Conservation (phyloP, 2,797 vertebrate species). For the Neomorphus geoffroyi region DNA sequence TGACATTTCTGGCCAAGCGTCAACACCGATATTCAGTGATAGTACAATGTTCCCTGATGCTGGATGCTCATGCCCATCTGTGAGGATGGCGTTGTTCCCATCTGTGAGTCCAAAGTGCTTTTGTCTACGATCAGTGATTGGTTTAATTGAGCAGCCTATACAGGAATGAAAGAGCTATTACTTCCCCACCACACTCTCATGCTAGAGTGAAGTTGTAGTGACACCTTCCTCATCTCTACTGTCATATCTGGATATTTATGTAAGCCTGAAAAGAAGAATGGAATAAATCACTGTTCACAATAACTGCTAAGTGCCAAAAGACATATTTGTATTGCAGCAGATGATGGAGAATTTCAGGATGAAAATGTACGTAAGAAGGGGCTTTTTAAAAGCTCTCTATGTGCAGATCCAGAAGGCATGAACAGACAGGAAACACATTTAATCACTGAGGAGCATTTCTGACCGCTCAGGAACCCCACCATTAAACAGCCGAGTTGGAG, state of each 20-base stretch:
- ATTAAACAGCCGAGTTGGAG: not conserved
- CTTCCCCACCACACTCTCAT: not conserved
- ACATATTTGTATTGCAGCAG: not conserved
- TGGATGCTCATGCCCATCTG: constrained; percentile 41
- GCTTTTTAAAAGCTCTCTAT: not conserved
- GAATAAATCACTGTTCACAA: not conserved
- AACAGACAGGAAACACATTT: not conserved
- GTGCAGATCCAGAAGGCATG: not conserved
- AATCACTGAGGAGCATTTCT: not conserved
- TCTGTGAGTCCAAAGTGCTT: constrained; percentile 5
- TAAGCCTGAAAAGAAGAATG: not conserved
- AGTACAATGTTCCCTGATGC: constrained; percentile 20
- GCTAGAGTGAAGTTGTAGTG: constrained; percentile 1
- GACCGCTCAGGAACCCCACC: not conserved
- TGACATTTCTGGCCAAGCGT: constrained; percentile 18
- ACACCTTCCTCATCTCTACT: not conserved
- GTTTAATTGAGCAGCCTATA: constrained; percentile 15
- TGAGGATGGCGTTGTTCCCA: constrained; percentile 29
- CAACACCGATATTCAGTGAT: not conserved
- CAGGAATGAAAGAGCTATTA: not conserved
- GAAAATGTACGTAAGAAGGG: not conserved
- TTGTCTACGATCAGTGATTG: not conserved
- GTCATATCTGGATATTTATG: not conserved
- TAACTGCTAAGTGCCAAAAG: not conserved
- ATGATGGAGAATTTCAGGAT: not conserved